Conservation (phyloP, 2,113 vertebrate genomes). For the Microcebus tavaratra region DNA sequence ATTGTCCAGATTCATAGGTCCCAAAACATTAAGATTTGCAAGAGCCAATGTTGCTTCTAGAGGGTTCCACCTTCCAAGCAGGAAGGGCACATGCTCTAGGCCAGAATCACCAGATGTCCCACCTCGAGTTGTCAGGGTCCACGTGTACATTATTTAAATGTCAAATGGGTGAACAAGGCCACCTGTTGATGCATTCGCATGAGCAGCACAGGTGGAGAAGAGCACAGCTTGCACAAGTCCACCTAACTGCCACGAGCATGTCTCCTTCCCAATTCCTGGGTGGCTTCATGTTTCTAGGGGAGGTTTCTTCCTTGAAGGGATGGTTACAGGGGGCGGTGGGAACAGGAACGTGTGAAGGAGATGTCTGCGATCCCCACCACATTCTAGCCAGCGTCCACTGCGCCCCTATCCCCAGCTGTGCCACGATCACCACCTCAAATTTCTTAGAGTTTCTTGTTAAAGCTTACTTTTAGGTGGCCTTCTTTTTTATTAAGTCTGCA, state of each 20-base stretch:
- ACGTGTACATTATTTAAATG: not conserved
- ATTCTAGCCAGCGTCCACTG: not conserved
- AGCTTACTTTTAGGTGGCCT: not conserved
- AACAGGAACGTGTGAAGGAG: fast-evolving
- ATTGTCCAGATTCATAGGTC: not conserved
- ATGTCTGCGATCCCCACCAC: fast-evolving
- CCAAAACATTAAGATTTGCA: not conserved
- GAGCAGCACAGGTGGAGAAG: not conserved
- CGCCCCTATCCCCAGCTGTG: fast-evolving
- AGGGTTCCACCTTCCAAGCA: not conserved
- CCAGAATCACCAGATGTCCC: not conserved
- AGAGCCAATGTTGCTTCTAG: not conserved
- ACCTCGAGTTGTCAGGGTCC: not conserved
- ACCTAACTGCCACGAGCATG: fast-evolving
- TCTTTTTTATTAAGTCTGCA: not conserved
- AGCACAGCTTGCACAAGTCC: not conserved
- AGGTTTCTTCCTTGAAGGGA: not conserved
- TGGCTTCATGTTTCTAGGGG: fast-evolving
- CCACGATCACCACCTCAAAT: not conserved
- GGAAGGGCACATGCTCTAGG: not conserved
- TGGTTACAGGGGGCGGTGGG: fast-evolving
- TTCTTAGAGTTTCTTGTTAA: not conserved
- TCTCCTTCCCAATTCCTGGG: not conserved
- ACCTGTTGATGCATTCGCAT: not conserved
- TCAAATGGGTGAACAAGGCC: not conserved